phyloP scores from a whole-genome alignment of 2,888 invertebrate genomes.

The Cerastoderma edule region DNA sequence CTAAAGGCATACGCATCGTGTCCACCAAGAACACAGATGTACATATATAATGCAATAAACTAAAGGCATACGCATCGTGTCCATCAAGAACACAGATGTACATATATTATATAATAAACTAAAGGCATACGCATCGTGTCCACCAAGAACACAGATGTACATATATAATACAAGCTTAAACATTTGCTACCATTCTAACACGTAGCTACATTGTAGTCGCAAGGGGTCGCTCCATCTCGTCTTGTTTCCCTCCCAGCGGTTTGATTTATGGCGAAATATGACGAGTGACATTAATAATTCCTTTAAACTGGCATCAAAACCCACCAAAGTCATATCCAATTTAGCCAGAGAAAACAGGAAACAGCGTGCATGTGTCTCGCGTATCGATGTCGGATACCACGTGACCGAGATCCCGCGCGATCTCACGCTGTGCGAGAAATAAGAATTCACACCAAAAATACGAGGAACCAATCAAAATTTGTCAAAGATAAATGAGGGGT shows the following conservation, averaged over 20 bases:
- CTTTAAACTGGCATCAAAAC: conserved; percentile 27
- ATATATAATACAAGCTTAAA: too few relatives aligned
- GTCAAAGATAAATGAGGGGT: conserved; percentile 62
- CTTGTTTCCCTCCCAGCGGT: not conserved
- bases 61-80: too few relatives aligned
- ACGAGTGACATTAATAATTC: conserved; percentile 41
- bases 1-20: too few relatives aligned
- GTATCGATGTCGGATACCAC: conserved; percentile 41
- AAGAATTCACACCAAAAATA: conserved; percentile 49
- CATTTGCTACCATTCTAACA: too few relatives aligned
- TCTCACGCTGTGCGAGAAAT: conserved; percentile 56
- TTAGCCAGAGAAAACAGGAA: conserved; percentile 45
- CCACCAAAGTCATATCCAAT: conserved; percentile 52
- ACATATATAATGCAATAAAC: too few relatives aligned
- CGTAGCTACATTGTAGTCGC: too few relatives aligned
- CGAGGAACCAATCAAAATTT: conserved; percentile 61
- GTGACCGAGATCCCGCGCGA: conserved; percentile 35
- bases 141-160: too few relatives aligned
- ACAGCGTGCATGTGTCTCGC: conserved; percentile 35
- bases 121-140: too few relatives aligned
- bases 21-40: too few relatives aligned
- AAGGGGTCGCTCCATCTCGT: too few relatives aligned
- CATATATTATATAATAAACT: too few relatives aligned
- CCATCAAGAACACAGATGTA: too few relatives aligned
- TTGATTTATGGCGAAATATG: conserved; percentile 57